Conservation (phyloP, 2,113 vertebrate genomes). For the Scolopax mira region DNA sequence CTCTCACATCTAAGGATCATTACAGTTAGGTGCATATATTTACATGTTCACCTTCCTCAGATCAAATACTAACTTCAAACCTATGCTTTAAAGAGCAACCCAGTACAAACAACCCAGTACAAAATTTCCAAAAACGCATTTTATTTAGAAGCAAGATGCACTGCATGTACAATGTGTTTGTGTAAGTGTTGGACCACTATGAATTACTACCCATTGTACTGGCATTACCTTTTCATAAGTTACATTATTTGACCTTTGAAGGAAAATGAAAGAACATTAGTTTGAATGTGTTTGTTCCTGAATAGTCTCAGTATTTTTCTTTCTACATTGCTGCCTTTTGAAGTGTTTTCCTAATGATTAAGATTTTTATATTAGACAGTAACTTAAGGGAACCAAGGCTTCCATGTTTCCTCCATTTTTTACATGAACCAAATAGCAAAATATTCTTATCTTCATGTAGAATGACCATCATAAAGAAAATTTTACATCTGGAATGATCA, state of each 20-base stretch:
- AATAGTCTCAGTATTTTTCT: background rate
- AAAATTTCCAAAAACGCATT: background rate
- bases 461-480: background rate
- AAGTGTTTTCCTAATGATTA: background rate
- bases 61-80: background rate
- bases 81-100: background rate
- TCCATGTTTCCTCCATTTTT: background rate
- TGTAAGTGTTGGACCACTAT: background rate
- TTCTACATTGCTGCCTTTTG: background rate
- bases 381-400: background rate
- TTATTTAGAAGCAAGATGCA: background rate
- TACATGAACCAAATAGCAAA: background rate
- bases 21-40: background rate
- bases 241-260: background rate
- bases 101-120: background rate
- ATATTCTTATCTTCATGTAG: background rate
- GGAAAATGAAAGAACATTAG: background rate
- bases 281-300: background rate
- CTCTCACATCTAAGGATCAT: background rate
- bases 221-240: background rate
- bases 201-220: background rate
- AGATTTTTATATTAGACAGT: background rate
- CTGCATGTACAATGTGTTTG: background rate
- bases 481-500: background rate
- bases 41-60: background rate